Base-by-base conservation (phyloP, 2,888 invertebrate genomes). In the Scaptomyza reducta region DNA sequence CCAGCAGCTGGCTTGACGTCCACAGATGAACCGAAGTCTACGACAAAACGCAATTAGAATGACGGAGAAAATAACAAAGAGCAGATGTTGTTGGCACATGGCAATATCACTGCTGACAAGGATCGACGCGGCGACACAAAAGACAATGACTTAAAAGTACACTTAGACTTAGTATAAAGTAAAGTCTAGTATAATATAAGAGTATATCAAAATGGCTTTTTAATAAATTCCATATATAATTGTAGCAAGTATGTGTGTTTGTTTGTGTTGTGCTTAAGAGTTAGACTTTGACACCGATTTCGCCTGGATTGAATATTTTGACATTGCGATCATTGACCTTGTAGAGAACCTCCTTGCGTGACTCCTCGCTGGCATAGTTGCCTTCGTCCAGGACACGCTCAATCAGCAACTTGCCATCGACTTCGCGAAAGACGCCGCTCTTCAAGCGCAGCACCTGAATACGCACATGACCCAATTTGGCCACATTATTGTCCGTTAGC, bases 261-360 rank as follows among this genome's bases (percentile, higher is more conserved):
- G 1, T 13, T 14, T 47, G 33, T 49, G 7, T 44, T 14, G 31
- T 18, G 6, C 9, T 46, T 27, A 46, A 14, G 18, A 16, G 18
- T 64, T 85, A 91, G 60, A 90, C 78, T 57, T 90, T 91, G 27
- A 92, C 88, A 27, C 92, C 92, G 67, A 92, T 80, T 76, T 92
- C 93, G 41, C 96, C 96, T 2, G 95, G 95, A 74, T 94, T 94
- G 90, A 95, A 95, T 44, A 96, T 93, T 89, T 95, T 95, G 3
- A 96, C 94, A 83, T 95, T 95, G 87, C 95, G 94, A 90, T 96
- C 96, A 90, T 94, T 94, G 63, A 96, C 93, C 92, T 96, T 96
- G 86, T 94, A 96, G 42, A 92, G 83, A 42, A 92, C 87, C 60
- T 89, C 90, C 65, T 92, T 91, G 58, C 88, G 86, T 14, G 75